Evolutionary conservation across 1,140 invertebrate species (phyloP).

Genomic region (Anoplophora glabripennis): DNA sequence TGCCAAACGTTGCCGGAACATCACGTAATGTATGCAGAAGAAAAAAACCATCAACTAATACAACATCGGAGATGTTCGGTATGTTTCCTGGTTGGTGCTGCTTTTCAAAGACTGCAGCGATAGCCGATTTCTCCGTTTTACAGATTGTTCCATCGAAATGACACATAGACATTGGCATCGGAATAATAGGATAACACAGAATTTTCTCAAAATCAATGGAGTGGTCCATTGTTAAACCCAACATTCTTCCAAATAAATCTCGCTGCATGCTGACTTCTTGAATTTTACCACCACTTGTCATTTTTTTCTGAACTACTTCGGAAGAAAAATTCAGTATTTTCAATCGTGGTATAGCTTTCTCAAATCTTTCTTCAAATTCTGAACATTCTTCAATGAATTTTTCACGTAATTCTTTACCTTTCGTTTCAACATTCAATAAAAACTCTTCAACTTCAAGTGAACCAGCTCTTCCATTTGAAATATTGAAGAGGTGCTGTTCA

Average conservation of each 20-base stretch:
- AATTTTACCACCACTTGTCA: conserved; percentile 25
- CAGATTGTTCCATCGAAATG: conserved; percentile 40
- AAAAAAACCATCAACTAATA: conserved; percentile 21
- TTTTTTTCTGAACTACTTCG: conserved; percentile 24
- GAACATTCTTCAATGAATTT: conserved; percentile 26
- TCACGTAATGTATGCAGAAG: conserved; percentile 6
- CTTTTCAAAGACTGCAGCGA: conserved; percentile 28
- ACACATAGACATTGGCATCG: conserved; percentile 35
- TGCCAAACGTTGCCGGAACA: conserved; percentile 13
- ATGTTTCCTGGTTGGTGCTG: conserved; percentile 15
- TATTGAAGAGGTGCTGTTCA: conserved; percentile 25
- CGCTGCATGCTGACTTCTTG: conserved; percentile 37
- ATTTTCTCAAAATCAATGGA: conserved; percentile 28
- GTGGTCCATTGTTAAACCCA: conserved; percentile 31
- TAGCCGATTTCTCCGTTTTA: conserved; percentile 35
- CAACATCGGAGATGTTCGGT: conserved; percentile 28
- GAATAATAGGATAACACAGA: conserved; percentile 33
- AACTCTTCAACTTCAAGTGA: conserved; percentile 19
- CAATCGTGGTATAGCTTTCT: conserved; percentile 23
- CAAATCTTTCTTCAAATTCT: conserved; percentile 24
- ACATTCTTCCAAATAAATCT: conserved; percentile 37
- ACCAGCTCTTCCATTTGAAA: conserved; percentile 21
- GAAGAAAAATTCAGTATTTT: conserved; percentile 34
- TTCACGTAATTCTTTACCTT: conserved; percentile 15
- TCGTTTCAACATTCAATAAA: conserved; percentile 19